Evolutionary conservation across 1,140 invertebrate species (phyloP).

Genomic region (Oppia nitens): DNA sequence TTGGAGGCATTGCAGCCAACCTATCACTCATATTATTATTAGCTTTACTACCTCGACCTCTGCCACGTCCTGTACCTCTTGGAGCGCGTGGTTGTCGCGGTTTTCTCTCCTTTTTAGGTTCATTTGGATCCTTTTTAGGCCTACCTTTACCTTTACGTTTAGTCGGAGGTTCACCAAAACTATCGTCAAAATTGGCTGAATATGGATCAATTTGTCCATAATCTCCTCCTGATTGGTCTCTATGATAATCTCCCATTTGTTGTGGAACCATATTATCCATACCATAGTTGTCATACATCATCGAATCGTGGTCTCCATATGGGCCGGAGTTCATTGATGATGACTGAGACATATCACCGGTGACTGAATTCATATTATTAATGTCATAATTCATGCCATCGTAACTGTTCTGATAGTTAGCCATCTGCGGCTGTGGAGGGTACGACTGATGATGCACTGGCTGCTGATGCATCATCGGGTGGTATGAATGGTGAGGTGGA

Average conservation of each 20-base stretch:
- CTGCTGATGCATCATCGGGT: constrained; percentile 5
- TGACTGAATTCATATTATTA: background rate
- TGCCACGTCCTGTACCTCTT: constrained; percentile 1
- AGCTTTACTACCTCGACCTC: constrained; percentile 3
- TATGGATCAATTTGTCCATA: constrained; percentile 11
- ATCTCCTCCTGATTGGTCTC: background rate
- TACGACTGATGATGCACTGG: background rate
- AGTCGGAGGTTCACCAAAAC: constrained; percentile 14
- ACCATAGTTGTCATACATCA: constrained; percentile 8
- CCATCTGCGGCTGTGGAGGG: background rate
- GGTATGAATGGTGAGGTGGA: constrained; percentile 5
- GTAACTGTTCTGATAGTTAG: constrained; percentile 6
- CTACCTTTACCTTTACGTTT: constrained; percentile 17
- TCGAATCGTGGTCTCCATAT: constrained; percentile 1
- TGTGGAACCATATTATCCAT: constrained; percentile 12
- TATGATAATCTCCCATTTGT: constrained; percentile 9
- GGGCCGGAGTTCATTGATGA: background rate
- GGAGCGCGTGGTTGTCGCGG: constrained; percentile 15
- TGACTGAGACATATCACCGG: background rate
- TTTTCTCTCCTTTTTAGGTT: constrained; percentile 18
- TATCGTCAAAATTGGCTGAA: constrained; percentile 16
- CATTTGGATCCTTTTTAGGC: constrained; percentile 15
- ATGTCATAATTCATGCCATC: constrained; percentile 5
- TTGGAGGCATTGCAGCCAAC: constrained; percentile 2
- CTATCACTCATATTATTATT: background rate